Evolutionary conservation across 2,113 vertebrate species (phyloP), one percentile per base, ranked within the genome.

Genomic region (Hippocampus comes): DNA sequence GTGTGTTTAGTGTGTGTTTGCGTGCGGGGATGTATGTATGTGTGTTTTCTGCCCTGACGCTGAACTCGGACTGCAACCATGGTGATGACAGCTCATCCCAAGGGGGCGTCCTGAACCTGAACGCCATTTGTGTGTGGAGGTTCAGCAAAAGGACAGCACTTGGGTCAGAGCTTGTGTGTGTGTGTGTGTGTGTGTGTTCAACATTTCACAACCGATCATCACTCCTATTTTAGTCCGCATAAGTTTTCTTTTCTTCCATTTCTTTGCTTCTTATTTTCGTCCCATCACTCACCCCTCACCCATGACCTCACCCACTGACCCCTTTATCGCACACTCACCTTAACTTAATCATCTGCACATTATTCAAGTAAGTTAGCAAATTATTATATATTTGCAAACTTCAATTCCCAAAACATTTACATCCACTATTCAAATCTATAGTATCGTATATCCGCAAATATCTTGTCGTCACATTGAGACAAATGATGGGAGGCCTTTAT

Each of bases 101-200:
- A 27, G 61, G 77, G 79, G 70, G 73, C 61, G 72, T 87, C 73
- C 78, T 76, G 76, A 77, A 74, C 77, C 79, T 76, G 76, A 76
- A 74, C 75, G 71, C 69, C 59, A 71, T 78, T 48, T 53, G 72
- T 72, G 63, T 72, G 25, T 76, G 74, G 59, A 79, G 79, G 88
- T 89, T 88, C 88, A 89, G 67, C 74, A 65, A 75, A 61, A 88
- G 85, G 85, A 83, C 86, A 88, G 65, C 68, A 51, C 70, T 72
- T 67, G 68, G 67, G 64, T 63, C 63, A 70, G 60, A 53, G 72
- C 67, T 66, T 67, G 75, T 64, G 57, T 63, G 73, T 71, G 81
- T 75, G 67, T 70, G 60, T 23, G 63, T 7, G 76, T 71, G 59
- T 63, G 72, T 73, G 79, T 72, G 64, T 75, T 79, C 63, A 82